phyloP scores from a whole-genome alignment of 2,113 vertebrate species.

The Callipepla squamata region DNA sequence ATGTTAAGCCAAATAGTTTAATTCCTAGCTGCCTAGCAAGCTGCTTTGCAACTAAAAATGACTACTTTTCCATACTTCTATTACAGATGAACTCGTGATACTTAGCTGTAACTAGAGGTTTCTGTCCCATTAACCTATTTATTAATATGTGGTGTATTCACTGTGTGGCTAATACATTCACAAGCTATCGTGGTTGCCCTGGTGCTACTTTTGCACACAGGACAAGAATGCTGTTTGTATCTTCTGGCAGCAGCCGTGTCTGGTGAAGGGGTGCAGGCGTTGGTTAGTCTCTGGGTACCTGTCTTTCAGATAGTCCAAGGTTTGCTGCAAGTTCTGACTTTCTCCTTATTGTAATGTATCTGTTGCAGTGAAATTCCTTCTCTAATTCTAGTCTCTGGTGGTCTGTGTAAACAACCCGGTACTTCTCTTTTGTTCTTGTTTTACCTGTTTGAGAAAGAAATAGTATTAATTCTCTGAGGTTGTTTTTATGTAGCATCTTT shows the following conservation, averaged over 20 bases:
- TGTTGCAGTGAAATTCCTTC: slow-evolving; percentile 96
- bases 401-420: slow-evolving; percentile 94
- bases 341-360: slow-evolving; percentile 93
- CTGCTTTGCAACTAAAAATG: background rate
- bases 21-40: background rate
- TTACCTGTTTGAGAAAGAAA: slow-evolving; percentile 83
- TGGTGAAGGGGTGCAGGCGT: background rate
- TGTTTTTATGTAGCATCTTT: background rate
- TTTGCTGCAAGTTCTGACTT: slow-evolving; percentile 93
- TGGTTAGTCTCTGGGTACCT: slow-evolving; percentile 79
- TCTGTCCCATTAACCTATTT: background rate
- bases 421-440: slow-evolving; percentile 97
- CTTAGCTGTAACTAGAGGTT: background rate
- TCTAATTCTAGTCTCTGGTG: slow-evolving; percentile 95
- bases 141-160: background rate
- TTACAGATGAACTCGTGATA: background rate
- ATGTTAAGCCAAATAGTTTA: background rate
- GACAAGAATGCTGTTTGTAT: background rate
- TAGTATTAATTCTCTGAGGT: background rate
- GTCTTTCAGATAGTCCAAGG: slow-evolving; percentile 94
- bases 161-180: background rate
- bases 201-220: background rate
- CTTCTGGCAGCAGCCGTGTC: background rate
- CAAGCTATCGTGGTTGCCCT: background rate
- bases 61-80: background rate